Evolutionary conservation across 2,888 invertebrate genomes (phyloP).

Genomic region (Drosophila rellima): DNA sequence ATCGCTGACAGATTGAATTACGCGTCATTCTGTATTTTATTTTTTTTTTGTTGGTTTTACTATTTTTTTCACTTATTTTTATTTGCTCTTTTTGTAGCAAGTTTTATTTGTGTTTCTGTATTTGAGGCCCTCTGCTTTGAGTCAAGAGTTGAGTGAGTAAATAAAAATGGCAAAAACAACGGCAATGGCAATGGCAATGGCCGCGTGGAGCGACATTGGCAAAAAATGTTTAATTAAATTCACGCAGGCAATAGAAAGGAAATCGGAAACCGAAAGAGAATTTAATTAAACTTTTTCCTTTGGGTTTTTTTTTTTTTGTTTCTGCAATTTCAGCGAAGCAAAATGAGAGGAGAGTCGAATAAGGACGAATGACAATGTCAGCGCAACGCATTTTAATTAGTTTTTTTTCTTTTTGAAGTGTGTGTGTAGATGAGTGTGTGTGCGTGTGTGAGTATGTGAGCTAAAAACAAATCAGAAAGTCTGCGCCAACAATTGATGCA

Average conservation of each 20-base stretch:
- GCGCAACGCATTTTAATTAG: constrained; percentile 78
- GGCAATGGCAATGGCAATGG: neutral
- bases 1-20: constrained; percentile 70
- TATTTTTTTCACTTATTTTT: constrained; percentile 17
- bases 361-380: constrained; percentile 48
- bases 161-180: constrained; percentile 41
- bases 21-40: constrained; percentile 45
- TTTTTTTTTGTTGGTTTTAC: neutral
- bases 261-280: constrained; percentile 74
- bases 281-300: constrained; percentile 71
- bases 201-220: constrained; percentile 59
- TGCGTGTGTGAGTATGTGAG: constrained; percentile 13
- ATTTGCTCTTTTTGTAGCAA: constrained; percentile 17
- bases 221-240: constrained; percentile 77
- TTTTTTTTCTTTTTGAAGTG: constrained; percentile 56
- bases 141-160: constrained; percentile 31
- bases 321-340: constrained; percentile 4
- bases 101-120: constrained; percentile 53
- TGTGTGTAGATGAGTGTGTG: constrained; percentile 10
- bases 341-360: constrained; percentile 1
- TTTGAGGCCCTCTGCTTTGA: constrained; percentile 27
- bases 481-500: constrained; percentile 68
- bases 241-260: constrained; percentile 52
- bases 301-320: constrained; percentile 1
- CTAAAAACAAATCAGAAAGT: constrained; percentile 72